phyloP scores from a whole-genome alignment of 2,888 invertebrate species.

The Cheilosia urbana region DNA sequence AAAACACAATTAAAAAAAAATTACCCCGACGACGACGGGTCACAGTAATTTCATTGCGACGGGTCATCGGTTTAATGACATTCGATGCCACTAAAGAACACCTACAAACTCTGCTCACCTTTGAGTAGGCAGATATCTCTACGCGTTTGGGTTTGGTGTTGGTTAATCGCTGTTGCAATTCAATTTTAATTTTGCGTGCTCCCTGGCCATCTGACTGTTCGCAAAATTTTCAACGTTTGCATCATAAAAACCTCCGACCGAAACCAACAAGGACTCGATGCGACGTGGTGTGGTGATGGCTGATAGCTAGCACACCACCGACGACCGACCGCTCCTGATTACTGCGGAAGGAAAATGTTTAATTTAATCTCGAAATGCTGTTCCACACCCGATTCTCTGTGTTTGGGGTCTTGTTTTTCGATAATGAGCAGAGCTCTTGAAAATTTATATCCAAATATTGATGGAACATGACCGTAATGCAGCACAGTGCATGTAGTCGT shows the following conservation, averaged over 20 bases:
- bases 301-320: background rate
- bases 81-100: constrained; percentile 45
- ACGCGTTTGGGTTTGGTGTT: too few species aligned
- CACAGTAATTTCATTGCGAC: constrained; percentile 35
- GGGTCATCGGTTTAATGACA: constrained; percentile 39
- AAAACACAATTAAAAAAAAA: constrained; percentile 37
- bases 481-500: constrained; percentile 2
- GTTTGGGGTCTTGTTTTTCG: background rate
- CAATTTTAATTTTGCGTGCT: constrained; percentile 8
- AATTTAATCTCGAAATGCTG: constrained; percentile 5
- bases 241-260: background rate
- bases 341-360: constrained; percentile 35
- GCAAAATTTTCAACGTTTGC: constrained; percentile 6
- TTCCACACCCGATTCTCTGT: background rate
- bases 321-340: constrained; percentile 5
- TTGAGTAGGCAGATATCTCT: too few species aligned
- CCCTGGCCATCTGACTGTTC: background rate
- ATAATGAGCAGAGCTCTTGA: background rate
- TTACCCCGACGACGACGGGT: background rate
- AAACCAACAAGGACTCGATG: background rate
- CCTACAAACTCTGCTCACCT: too few species aligned
- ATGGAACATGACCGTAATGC: constrained; percentile 71
- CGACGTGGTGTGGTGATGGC: too few species aligned
- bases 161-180: constrained; percentile 35
- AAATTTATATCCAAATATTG: constrained; percentile 58